Evolutionary conservation across 2,888 invertebrate genomes (phyloP), one percentile per base, ranked within the genome.

Genomic region (Drepana falcataria): DNA sequence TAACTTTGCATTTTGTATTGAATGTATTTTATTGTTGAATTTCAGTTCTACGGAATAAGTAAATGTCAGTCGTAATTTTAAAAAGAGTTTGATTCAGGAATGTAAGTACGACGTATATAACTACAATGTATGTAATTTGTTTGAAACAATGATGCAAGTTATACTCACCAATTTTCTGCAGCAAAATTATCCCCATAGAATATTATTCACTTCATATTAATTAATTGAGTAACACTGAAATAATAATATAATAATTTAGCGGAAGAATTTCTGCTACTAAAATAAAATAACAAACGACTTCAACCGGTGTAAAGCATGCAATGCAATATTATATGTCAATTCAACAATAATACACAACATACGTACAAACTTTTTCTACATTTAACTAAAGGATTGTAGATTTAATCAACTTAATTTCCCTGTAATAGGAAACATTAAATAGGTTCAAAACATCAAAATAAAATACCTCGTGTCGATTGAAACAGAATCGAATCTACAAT

Each of bases 151-250:
- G 55, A 64, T 58, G 60, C 58, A 61, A 66, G 54, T 54, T 66
- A 44, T 48, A 51, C 82, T 79, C 68, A 87, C 87, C 84, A 75
- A 70, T 64, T 71, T 54, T 63, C 60, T 59, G 54, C 57, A 67
- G 70, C 60, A 60, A 73, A 66, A 60, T 63, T 71, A 73, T 74
- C 68, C 67, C 79, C 79, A 79, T 80, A 80, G 67, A 73, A 71
- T 60, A 64, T 53, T 61, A 48, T 61, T 71, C 62, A 75, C 60
- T 73, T 71, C 76, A 75, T 75, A 62, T 58, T 71, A 55, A 40
- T 54, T 51, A 37, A 41, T 63, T 62, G 59, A 37, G 3, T 55
- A 35, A 60, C 55, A 56, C 76, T 77, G 71, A 65, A 77, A 72
- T 55, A 60, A 61, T 55, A 55, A 52, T 55, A 21, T 9, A 51